Conservation (phyloP, 1,140 invertebrate genomes). For the Eriocheir sinensis region DNA sequence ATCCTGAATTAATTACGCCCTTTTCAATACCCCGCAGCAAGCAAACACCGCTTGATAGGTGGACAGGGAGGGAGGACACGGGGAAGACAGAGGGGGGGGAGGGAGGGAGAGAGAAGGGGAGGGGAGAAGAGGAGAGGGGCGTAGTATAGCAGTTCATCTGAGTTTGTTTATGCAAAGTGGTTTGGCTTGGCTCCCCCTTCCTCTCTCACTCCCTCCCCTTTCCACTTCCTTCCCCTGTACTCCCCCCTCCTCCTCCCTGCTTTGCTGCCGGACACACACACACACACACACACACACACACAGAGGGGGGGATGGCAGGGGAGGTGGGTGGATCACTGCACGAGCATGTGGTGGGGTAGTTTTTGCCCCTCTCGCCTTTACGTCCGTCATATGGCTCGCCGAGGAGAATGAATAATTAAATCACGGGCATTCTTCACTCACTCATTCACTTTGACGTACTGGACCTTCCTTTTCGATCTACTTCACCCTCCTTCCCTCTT, state of each 20-base stretch:
- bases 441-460: too few relatives aligned
- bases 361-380: neutral
- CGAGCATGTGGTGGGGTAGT: neutral
- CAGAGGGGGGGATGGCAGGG: too few relatives aligned
- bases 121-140: neutral
- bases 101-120: neutral
- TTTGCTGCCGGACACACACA: neutral
- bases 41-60: slow-evolving; percentile 42
- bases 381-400: neutral
- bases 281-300: neutral
- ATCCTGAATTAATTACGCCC: slow-evolving; percentile 34
- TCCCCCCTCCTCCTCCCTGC: neutral
- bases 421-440: too few relatives aligned
- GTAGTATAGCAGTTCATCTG: slow-evolving; percentile 11
- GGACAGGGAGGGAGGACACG: neutral
- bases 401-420: too few relatives aligned
- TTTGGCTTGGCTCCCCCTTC: neutral
- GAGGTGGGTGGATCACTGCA: neutral
- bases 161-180: slow-evolving; percentile 58
- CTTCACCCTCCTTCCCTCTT: too few relatives aligned
- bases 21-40: neutral
- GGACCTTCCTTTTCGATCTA: too few relatives aligned
- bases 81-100: neutral
- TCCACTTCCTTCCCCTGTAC: neutral
- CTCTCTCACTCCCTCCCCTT: neutral